A percentile compares a stretch with the other conserved stretches of the same genome.
Evolutionary conservation across 2,113 vertebrate genomes (phyloP).

Genomic region (Colaptes auratus): DNA sequence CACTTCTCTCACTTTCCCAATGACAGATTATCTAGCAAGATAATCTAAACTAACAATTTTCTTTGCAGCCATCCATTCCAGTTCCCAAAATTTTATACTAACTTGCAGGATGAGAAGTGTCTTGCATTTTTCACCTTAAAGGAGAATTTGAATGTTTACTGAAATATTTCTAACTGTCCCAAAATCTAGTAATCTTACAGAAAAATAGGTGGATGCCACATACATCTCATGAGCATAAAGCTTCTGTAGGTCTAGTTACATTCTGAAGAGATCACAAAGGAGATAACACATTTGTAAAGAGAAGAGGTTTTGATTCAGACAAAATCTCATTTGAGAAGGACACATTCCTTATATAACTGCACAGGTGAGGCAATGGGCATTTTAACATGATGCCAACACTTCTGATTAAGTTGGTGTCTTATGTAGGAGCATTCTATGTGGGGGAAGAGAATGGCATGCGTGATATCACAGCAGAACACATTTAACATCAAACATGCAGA

Average conservation of each 20-base stretch:
- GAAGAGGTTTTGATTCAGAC: neutral
- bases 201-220: neutral
- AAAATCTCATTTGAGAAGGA: neutral
- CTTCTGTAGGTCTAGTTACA: neutral
- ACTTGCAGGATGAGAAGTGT: neutral
- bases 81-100: neutral
- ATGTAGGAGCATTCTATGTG: neutral
- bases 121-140: neutral
- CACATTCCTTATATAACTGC: neutral
- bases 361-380: rapidly evolving
- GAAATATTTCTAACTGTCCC: neutral
- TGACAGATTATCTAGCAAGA: neutral
- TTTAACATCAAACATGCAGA: neutral
- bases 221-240: neutral
- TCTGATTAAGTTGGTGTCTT: neutral
- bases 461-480: neutral
- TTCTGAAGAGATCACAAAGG: neutral
- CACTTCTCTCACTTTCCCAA: neutral
- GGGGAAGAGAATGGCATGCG: neutral
- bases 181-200: neutral
- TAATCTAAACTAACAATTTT: neutral
- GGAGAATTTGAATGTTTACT: neutral
- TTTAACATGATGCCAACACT: neutral
- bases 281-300: neutral
- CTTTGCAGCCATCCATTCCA: neutral